These are phyloP conservation scores for Geopemphigus sp. DNA, from an alignment of 1,140 invertebrate genomes.

Conservation along the genomic window DNA sequence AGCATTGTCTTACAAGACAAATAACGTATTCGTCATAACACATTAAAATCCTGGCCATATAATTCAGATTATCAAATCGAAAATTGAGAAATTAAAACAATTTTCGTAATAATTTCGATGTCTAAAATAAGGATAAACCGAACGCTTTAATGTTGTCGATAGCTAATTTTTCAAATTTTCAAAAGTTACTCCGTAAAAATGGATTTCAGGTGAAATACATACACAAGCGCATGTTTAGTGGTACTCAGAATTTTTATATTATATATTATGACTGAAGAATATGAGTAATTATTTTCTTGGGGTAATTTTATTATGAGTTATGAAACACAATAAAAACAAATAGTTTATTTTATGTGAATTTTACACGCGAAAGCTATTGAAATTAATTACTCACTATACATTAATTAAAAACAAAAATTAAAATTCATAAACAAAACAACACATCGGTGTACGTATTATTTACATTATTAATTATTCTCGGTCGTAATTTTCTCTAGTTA, in stretches of 20 bases:
- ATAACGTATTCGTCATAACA: too few species aligned
- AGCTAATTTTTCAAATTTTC: too few species aligned
- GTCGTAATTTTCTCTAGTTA: too few species aligned
- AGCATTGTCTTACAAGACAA: too few species aligned
- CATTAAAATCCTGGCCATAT: too few species aligned
- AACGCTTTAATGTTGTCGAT: too few species aligned
- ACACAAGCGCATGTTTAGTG: background rate
- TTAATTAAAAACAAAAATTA: background rate
- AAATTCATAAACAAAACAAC: too few species aligned
- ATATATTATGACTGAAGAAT: too few species aligned
- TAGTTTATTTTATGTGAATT: slow-evolving; percentile 8
- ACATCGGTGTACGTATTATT: background rate
- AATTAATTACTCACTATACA: background rate
- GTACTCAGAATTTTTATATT: background rate
- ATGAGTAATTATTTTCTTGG: background rate
- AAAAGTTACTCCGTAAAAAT: background rate
- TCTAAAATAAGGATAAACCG: too few species aligned
- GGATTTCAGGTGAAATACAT: background rate
- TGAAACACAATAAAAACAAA: background rate
- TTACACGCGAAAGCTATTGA: background rate
- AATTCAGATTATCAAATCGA: too few species aligned
- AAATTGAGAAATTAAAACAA: too few species aligned
- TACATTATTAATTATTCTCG: background rate
- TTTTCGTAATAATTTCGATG: too few species aligned
- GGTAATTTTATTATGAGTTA: background rate